Evolutionary conservation across 2,113 vertebrate genomes (phyloP).

Genomic region (Heteronetta atricapilla): DNA sequence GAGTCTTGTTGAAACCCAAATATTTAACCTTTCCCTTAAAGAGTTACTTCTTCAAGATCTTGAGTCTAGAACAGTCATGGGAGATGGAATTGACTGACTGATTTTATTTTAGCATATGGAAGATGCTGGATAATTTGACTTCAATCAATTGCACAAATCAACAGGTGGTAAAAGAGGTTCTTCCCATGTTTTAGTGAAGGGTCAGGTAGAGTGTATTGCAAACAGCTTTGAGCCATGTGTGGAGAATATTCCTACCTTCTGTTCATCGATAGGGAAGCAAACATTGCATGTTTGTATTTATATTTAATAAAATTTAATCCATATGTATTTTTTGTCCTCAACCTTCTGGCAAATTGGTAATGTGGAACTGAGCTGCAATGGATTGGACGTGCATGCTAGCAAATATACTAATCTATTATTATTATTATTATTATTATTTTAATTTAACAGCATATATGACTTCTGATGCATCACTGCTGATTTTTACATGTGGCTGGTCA

Average conservation of each 20-base stretch:
- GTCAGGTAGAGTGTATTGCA: background rate
- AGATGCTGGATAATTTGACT: background rate
- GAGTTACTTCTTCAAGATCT: background rate
- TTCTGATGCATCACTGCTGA: background rate
- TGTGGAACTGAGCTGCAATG: background rate
- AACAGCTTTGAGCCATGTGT: background rate
- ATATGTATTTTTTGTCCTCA: background rate
- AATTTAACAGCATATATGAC: background rate
- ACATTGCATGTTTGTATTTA: background rate
- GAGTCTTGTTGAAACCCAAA: background rate
- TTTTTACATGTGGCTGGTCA: background rate
- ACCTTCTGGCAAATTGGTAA: background rate
- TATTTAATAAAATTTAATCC: background rate
- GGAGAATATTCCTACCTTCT: conserved; percentile 7
- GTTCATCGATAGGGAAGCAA: background rate
- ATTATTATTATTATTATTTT: background rate
- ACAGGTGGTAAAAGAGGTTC: background rate
- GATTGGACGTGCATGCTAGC: background rate
- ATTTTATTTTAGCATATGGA: background rate
- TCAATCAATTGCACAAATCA: background rate
- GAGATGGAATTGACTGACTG: background rate
- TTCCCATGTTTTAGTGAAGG: background rate
- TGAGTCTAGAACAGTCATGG: background rate
- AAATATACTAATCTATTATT: background rate
- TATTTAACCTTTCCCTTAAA: background rate